Evolutionary conservation across 30 jellyfish, hydroid and myxozoan species (phyloP), one percentile per base, ranked within the genome.

Genomic region (Clytia hemisphaerica): DNA sequence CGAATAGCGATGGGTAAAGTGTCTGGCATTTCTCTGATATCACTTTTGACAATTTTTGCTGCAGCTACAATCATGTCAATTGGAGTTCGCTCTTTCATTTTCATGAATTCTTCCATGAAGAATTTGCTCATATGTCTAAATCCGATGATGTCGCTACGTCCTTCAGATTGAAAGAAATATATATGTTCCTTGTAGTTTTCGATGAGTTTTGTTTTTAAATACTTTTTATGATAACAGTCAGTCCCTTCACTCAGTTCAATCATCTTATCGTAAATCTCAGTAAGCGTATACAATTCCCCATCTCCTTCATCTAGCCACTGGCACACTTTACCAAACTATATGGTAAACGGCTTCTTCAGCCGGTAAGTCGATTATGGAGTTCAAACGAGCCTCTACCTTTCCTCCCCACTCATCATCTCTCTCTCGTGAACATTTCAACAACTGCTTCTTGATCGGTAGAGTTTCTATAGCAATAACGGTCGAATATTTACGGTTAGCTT

Each of bases 71-170:
- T 24, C 22, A 61, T 61, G 18, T 61, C 75, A 61, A 21, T 61
- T 4, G 75, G 1, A 57, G 55, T 57, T 22, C 30, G 70, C 3
- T 1, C 30, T 42, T 29, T 0, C 18, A 0, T 61, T 34, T 25
- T 21, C 64, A 29, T 61, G 6, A 61, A 61, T 3, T 61, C 70
- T 61, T 16, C 70, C 36, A 61, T 6, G 3, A 61, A 19, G 25
- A 10, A 61, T 37, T 62, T 27, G 21, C 72, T 78, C 90, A 81
- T 81, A 14, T 81, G 49, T 80, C 64, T 73, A 66, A 81, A 80
- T 62, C 83, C 71, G 48, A 80, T 37, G 25, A 80, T 25, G 14
- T 64, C 42, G 16, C 62, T 16, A 0, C 66, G 67, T 19, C 82
- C 82, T 2, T 83, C 40, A 14, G 22, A n/a, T 14, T 69, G 63